Percentiles rank a stretch among this genome's conserved stretches.
Conservation (phyloP, 2,113 vertebrate genomes). For the Bathybates hornii region DNA sequence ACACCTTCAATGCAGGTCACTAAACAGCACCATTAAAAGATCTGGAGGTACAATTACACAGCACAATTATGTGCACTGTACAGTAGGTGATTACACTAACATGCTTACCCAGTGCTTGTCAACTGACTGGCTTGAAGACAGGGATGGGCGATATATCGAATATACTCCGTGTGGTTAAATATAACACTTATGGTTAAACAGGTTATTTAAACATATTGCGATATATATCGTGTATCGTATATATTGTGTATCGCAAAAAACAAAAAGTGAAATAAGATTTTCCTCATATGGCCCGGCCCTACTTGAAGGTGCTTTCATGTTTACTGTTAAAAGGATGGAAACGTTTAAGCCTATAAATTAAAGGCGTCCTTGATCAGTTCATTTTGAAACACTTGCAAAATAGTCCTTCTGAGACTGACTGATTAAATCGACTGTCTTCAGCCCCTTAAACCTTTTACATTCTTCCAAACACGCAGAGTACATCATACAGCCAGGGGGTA, state of each 20-base stretch:
- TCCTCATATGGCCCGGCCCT: fast-evolving
- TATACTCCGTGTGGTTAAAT: neutral
- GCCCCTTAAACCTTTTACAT: neutral
- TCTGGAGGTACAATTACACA: neutral
- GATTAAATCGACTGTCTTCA: neutral
- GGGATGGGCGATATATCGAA: neutral
- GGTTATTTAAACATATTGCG: neutral
- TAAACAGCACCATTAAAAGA: neutral
- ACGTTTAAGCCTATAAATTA: neutral
- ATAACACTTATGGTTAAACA: neutral
- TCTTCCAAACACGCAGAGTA: neutral
- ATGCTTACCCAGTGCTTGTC: neutral
- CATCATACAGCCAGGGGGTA: neutral
- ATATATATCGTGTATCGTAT: too few relatives aligned
- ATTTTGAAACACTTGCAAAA: neutral
- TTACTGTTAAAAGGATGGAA: neutral
- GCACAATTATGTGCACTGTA: neutral
- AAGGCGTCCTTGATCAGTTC: neutral
- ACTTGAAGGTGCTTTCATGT: neutral
- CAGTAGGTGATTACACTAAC: neutral
- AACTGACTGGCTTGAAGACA: neutral
- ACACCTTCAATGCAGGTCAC: neutral
- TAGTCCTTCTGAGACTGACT: neutral
- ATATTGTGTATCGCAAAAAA: neutral
- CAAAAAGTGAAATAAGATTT: neutral